A percentile compares a stretch with the other conserved stretches of the same genome.
These are phyloP conservation scores for Lepidocyrtoides sp. DNA, from an alignment of 2,888 invertebrate species.

Conservation along the genomic window DNA sequence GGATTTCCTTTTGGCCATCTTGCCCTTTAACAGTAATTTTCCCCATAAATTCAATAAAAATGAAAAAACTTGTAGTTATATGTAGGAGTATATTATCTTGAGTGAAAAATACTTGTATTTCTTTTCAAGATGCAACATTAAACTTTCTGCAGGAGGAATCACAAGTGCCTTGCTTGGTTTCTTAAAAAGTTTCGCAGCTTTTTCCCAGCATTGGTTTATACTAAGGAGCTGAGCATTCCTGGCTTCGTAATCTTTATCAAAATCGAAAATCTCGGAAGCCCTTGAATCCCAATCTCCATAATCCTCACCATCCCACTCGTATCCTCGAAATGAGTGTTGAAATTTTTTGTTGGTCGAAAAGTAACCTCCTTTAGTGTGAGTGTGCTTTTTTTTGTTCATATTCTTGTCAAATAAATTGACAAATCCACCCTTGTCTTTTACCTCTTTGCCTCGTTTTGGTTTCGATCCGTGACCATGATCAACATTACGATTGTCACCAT, in stretches of 20 bases:
- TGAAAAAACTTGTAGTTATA: no score
- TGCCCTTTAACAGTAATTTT: conserved; percentile 2
- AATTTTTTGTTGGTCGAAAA: no score
- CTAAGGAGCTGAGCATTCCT: background rate
- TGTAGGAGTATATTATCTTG: no score
- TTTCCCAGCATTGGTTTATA: conserved; percentile 71
- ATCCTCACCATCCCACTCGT: conserved; percentile 52
- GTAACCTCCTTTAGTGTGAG: background rate
- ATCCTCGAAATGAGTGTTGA: no score
- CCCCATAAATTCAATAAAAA: no score
- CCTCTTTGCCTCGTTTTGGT: no score
- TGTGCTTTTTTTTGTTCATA: background rate
- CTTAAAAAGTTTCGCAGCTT: conserved; percentile 73
- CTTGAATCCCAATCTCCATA: background rate
- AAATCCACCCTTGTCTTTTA: no score
- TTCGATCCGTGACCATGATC: no score
- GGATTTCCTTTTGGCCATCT: conserved; percentile 75
- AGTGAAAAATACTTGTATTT: no score
- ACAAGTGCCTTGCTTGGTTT: conserved; percentile 63
- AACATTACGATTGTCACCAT: no score
- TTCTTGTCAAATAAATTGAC: no score
- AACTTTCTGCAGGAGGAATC: conserved; percentile 75
- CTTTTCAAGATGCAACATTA: conserved; percentile 65
- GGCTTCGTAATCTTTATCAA: background rate
- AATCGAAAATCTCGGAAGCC: background rate